These are phyloP conservation scores for Hapalemur alaotrensis DNA, from an alignment of 2,797 vertebrate genomes.

Conservation along the genomic window DNA sequence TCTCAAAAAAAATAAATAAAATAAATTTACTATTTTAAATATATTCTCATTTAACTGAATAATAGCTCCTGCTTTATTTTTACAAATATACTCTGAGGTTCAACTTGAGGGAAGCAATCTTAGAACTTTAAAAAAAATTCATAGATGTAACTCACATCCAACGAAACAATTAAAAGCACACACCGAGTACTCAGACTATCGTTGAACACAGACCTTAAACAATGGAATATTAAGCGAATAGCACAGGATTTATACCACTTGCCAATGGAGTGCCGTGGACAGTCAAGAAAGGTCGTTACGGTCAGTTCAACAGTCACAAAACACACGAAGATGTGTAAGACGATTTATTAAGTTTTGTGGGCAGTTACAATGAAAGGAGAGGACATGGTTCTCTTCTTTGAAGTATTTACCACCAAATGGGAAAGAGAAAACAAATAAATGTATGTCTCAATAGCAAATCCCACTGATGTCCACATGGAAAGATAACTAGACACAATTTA, in stretches of 20 bases:
- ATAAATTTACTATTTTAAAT: background rate
- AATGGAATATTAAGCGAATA: background rate
- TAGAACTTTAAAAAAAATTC: background rate
- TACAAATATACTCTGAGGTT: background rate
- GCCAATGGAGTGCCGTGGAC: background rate
- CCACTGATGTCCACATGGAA: background rate
- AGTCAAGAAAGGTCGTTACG: background rate
- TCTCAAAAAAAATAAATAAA: too few species aligned
- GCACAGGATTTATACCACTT: background rate
- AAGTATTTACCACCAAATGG: slow-evolving; percentile 21
- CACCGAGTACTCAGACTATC: background rate
- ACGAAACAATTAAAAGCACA: background rate
- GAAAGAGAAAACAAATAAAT: slow-evolving; percentile 28
- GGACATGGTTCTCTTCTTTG: slow-evolving; percentile 6
- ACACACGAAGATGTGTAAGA: background rate
- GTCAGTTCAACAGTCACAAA: slow-evolving; percentile 11
- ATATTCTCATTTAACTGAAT: background rate
- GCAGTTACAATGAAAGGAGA: background rate
- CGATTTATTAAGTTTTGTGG: slow-evolving; percentile 23
- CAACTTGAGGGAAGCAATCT: background rate
- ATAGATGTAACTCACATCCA: background rate
- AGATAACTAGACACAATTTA: slow-evolving; percentile 13
- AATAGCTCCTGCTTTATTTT: background rate
- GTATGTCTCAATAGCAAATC: background rate
- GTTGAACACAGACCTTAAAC: background rate